Evolutionary conservation across 2,888 invertebrate genomes (phyloP).

Genomic region (Dromius quadrimaculatus): DNA sequence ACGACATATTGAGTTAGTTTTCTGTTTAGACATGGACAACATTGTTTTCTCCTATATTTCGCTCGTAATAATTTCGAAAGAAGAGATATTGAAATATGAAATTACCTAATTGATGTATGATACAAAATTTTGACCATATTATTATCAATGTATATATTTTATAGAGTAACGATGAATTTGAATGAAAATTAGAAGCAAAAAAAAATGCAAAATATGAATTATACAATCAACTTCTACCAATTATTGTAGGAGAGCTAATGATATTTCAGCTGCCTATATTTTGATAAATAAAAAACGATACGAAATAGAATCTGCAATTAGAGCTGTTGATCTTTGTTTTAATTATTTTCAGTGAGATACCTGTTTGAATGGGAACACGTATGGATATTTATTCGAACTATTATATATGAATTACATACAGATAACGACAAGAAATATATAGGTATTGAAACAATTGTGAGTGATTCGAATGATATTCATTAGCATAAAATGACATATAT

Average conservation of each 20-base stretch:
- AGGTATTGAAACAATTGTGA: not conserved
- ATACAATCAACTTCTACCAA: not conserved
- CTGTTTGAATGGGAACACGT: not conserved
- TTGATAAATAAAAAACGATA: not conserved
- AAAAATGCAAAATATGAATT: not conserved
- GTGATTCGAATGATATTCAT: not conserved
- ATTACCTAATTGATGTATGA: too few species aligned
- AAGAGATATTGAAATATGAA: too few species aligned
- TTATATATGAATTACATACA: not conserved
- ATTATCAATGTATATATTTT: too few species aligned
- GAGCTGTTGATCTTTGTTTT: not conserved
- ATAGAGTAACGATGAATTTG: not conserved
- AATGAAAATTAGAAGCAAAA: not conserved
- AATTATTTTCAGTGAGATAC: not conserved
- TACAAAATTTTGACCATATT: too few species aligned
- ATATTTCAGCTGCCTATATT: not conserved
- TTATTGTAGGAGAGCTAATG: not conserved
- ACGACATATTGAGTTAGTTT: too few species aligned
- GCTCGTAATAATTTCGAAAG: too few species aligned
- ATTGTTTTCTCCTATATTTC: too few species aligned
- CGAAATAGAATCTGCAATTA: not conserved
- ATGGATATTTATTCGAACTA: not conserved
- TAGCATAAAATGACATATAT: not conserved
- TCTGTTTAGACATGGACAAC: too few species aligned
- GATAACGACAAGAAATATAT: not conserved